Evolutionary conservation across 2,797 vertebrate genomes (phyloP).

Genomic region (Loris lydekkerianus): DNA sequence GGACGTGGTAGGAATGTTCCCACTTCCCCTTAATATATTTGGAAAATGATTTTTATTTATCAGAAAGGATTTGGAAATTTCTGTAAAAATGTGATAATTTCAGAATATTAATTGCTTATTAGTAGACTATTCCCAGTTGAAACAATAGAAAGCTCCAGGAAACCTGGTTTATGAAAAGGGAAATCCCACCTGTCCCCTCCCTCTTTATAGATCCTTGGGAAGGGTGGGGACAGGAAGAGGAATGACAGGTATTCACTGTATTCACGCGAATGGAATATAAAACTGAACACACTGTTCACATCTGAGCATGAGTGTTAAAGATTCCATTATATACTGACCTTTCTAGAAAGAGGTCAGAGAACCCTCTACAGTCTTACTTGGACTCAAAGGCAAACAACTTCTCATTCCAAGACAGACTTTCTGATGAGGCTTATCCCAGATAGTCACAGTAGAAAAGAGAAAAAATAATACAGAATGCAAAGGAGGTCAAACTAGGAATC

Average conservation of each 20-base stretch:
- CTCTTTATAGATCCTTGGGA: constrained; percentile 68
- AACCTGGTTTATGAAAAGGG: constrained; percentile 66
- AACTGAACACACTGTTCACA: constrained; percentile 3
- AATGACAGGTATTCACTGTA: constrained; percentile 19
- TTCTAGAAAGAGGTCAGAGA: constrained; percentile 43
- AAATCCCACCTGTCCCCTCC: constrained; percentile 73
- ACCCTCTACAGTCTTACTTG: not conserved
- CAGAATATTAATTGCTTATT: constrained; percentile 72
- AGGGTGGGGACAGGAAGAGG: constrained; percentile 74
- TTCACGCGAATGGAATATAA: constrained; percentile 54
- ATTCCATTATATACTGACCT: constrained; percentile 46
- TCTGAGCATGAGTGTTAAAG: not conserved
- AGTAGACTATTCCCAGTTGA: constrained; percentile 53
- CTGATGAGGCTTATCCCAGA: not conserved
- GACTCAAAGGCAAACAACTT: not conserved
- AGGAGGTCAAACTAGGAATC: not conserved
- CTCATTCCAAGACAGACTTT: constrained; percentile 3
- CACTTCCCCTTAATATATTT: not conserved
- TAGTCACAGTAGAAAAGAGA: not conserved
- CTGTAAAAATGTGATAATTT: constrained; percentile 61
- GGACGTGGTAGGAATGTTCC: not conserved
- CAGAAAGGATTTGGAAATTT: constrained; percentile 78
- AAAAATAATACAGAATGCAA: not conserved
- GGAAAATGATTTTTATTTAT: constrained; percentile 76
- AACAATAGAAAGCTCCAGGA: constrained; percentile 76